Conservation (phyloP, 2,888 invertebrate species). For the Stratiomys singularior region DNA sequence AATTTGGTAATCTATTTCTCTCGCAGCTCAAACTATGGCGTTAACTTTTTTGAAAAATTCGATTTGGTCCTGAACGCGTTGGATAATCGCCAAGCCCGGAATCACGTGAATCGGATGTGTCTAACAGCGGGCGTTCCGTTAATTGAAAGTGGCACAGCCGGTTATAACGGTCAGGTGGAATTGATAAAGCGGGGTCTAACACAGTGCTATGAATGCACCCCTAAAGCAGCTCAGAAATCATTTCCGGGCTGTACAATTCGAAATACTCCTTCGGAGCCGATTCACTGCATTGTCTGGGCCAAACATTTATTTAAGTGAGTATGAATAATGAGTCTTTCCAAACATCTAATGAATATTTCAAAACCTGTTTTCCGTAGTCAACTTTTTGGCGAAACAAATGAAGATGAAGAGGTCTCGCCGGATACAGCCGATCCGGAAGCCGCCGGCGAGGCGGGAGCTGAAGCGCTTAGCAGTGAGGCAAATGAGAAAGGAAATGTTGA, state of each 20-base stretch:
- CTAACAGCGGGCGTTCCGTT: conserved; percentile 93
- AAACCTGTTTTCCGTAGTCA: too few species aligned
- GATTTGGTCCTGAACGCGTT: conserved; percentile 94
- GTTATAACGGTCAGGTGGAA: conserved; percentile 96
- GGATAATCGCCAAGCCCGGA: conserved; percentile 95
- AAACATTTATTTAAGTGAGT: conserved; percentile 96
- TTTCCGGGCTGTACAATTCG: conserved; percentile 99
- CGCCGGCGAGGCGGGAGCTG: conserved; percentile 74
- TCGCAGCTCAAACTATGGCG: conserved; percentile 90
- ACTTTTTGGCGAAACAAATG: conserved; percentile 95
- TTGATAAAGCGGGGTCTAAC: conserved; percentile 86
- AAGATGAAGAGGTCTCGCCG: conserved; percentile 97
- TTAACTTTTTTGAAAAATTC: conserved; percentile 92
- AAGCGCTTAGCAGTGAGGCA: conserved; percentile 66
- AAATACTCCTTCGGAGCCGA: conserved; percentile 98
- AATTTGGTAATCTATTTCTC: too few species aligned
- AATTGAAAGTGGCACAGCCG: conserved; percentile 97
- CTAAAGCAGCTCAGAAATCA: conserved; percentile 89
- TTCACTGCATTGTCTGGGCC: conserved; percentile 99
- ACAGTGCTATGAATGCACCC: conserved; percentile 97
- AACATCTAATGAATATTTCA: too few species aligned
- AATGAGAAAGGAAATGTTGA: conserved; percentile 67
- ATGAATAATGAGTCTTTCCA: too few species aligned
- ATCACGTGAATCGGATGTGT: conserved; percentile 99
- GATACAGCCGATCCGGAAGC: conserved; percentile 96